phyloP scores from a whole-genome alignment of 1,140 invertebrate genomes.

The Papilio machaon region DNA sequence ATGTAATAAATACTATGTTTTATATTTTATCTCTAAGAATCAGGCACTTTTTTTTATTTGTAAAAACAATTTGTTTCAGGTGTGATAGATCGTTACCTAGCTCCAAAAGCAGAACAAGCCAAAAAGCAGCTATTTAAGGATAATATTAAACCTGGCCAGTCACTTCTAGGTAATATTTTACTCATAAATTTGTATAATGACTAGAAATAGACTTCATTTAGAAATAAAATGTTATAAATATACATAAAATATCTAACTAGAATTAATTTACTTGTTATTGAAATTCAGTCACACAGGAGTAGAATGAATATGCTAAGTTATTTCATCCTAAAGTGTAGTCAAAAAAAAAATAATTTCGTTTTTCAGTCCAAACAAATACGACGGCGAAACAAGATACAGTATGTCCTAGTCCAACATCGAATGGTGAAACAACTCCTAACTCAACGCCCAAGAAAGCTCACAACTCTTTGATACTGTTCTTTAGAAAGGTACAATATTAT shows the following conservation, averaged over 20 bases:
- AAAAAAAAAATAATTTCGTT: slow-evolving; percentile 4
- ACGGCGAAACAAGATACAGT: slow-evolving; percentile 49
- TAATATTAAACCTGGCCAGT: slow-evolving; percentile 82
- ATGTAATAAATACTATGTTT: too few relatives aligned
- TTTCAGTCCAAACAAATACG: slow-evolving; percentile 60
- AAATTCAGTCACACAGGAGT: too few relatives aligned
- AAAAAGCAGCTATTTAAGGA: slow-evolving; percentile 85
- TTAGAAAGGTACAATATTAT: slow-evolving; percentile 85
- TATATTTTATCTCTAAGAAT: slow-evolving; percentile 9
- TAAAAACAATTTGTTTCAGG: slow-evolving; percentile 75
- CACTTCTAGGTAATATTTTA: slow-evolving; percentile 74
- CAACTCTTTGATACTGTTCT: slow-evolving; percentile 87
- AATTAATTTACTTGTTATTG: background rate
- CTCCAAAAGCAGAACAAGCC: slow-evolving; percentile 77
- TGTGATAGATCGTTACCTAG: slow-evolving; percentile 82
- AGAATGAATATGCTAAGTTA: too few relatives aligned
- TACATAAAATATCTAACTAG: background rate
- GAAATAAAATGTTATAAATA: background rate
- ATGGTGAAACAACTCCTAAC: slow-evolving; percentile 57
- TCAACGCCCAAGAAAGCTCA: slow-evolving; percentile 68
- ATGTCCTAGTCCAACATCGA: slow-evolving; percentile 42
- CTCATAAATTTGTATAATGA: background rate
- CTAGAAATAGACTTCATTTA: background rate
- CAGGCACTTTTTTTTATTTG: too few relatives aligned
- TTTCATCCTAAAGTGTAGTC: background rate